A percentile compares a stretch with the other conserved stretches of the same genome.
Evolutionary conservation across 2,797 vertebrate species (phyloP).

Genomic region (Tragelaphus oryx): DNA sequence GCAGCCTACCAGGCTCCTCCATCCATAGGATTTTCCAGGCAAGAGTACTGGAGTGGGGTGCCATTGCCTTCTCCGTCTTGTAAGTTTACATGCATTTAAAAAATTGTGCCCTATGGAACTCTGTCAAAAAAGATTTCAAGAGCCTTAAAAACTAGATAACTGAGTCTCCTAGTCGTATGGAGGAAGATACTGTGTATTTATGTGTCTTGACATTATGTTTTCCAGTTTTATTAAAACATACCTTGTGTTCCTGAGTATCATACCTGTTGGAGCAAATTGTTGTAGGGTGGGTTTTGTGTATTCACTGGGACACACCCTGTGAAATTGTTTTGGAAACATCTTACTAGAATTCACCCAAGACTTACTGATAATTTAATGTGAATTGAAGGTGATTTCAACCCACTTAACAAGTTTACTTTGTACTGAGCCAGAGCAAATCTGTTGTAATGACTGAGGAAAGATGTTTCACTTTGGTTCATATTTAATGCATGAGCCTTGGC

Average conservation of each 20-base stretch:
- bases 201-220: neutral
- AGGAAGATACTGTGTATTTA: neutral
- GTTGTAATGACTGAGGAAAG: neutral
- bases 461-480: constrained; percentile 11
- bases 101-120: neutral
- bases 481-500: constrained; percentile 32
- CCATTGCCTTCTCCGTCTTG: neutral
- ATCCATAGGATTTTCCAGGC: too few relatives aligned
- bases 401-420: constrained; percentile 13
- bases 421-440: constrained; percentile 15
- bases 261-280: neutral
- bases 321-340: neutral
- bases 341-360: neutral
- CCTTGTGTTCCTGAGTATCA: accelerated
- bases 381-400: constrained; percentile 24
- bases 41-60: too few relatives aligned
- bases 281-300: neutral
- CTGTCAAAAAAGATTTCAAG: constrained; percentile 4
- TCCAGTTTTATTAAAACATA: neutral
- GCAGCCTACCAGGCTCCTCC: too few relatives aligned
- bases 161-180: neutral
- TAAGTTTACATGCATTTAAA: neutral
- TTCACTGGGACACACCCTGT: neutral
- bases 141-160: neutral
- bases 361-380: constrained; percentile 22